Base-by-base conservation (phyloP, 2,888 invertebrate genomes). In the Dascillus cervinus region DNA sequence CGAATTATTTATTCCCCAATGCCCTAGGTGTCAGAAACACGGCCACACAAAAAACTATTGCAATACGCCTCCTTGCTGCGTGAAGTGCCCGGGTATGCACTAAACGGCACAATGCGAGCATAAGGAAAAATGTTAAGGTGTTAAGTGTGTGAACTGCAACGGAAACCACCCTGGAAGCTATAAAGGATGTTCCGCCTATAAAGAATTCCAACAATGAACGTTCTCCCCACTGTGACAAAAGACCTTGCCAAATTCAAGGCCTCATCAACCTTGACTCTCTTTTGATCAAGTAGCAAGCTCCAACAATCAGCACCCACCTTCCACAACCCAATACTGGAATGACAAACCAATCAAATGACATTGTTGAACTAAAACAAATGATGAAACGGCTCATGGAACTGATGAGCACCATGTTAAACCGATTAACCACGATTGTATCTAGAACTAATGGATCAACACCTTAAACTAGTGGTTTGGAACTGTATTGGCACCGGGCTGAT, bases 381-480 rank as follows among this genome's bases (percentile, higher is more conserved):
- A 9, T 13, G 5, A 26, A 17, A 22, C 5, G 9, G 4, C 22
- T 22, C n/a, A 22, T 22, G 22, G 6, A 22, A 22, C 26, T 19
- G 6, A 26, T 26, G 17, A 19, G 26, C 11, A 26, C 22, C 4
- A 22, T 22, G 22, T 11, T 22, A 22, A 22, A 24, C 13, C 24
- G 11, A 5, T 24, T 24, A 26, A 26, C 17, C n/a, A 19, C n/a
- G 2, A 2, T 26, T 2, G 26, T 26, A 17, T 11, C 26, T 3
- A 26, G 19, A 11, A 26, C 10, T 11, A 26, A 15, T n/a, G 11
- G 24, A n/a, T 24, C 26, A n/a, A 17, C 19, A 17, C n/a, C 17
- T 26, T 26, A 26, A 17, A 26, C 2, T 26, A 17, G 17, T 3
- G 9, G 17, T 24, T 13, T 12, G 24, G 24, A 24, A 24, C 13